Evolutionary conservation across 2,797 vertebrate species (phyloP), one percentile per base, ranked within the genome.

Genomic region (Lophius americanus): DNA sequence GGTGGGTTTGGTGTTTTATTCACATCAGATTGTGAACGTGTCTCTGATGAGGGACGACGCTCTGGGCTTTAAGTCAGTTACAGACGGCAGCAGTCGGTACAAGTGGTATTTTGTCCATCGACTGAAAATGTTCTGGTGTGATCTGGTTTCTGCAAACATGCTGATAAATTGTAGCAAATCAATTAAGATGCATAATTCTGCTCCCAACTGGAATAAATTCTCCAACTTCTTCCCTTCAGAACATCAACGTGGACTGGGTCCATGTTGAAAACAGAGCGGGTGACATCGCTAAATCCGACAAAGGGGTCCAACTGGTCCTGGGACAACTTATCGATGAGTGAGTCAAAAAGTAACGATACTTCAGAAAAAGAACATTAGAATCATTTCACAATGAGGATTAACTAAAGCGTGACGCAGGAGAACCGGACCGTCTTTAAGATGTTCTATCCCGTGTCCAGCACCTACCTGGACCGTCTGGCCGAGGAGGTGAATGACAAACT

Each of bases 401-500:
- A 13, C 44, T 46, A 13, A 13, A 46, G 11, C 5, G 3, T 46
- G 4, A 23, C 23, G 23, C 23, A 23, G 23, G 23, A 23, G 13
- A 47, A n/a, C 46, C 14, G 13, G 14, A 47, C 13, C 14, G 14
- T 53, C 35, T 14, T 8, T 12, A 6, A 39, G 2, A 6, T n/a
- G 35, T 12, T n/a, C 3, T 38, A 13, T 44, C 13, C 61, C 53
- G 9, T 64, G 35, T 74, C 35, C 84, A 98, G 95, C 77, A 91
- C 70, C 38, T 99, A 98, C 79, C 89, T 99, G 88, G 92, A 98
- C 87, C 95, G 88, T 4, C 76, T 99, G 82, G 96, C 96, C 10
- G 98, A 99, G 89, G 97, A 99, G 75, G 91, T 98, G 82, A 99
- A 99, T 72, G 97, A 99, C 89, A 98, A 96, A 85, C 91, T 99